A percentile compares a stretch with the other conserved stretches of the same genome.
phyloP scores from a whole-genome alignment of 1,140 invertebrate genomes.

The Conopomorpha cramerella region DNA sequence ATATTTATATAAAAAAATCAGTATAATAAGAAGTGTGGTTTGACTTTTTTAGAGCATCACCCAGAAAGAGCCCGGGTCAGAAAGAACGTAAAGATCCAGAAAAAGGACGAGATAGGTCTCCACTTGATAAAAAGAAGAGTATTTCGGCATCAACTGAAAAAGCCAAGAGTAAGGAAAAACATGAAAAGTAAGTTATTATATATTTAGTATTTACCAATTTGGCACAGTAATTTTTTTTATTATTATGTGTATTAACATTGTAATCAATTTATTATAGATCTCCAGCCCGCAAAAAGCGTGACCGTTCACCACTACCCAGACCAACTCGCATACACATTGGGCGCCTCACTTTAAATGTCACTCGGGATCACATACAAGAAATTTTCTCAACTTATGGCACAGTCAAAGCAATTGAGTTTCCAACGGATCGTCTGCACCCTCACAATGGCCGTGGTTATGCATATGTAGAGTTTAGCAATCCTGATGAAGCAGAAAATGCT shows the following conservation, averaged over 20 bases:
- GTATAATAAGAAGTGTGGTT: background rate
- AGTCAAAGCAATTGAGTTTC: conserved; percentile 89
- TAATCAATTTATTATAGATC: conserved; percentile 31
- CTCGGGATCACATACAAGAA: conserved; percentile 90
- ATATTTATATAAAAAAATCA: conserved; percentile 1
- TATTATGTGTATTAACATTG: too few species aligned
- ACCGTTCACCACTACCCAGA: conserved; percentile 82
- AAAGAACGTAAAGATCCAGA: conserved; percentile 58
- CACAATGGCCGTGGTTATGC: conserved; percentile 88
- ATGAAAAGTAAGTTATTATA: background rate
- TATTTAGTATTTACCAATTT: too few species aligned
- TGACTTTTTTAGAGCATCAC: conserved; percentile 28
- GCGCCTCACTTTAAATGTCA: conserved; percentile 89
- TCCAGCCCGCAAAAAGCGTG: conserved; percentile 60
- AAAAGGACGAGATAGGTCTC: conserved; percentile 55
- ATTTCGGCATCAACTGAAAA: conserved; percentile 57
- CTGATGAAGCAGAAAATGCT: conserved; percentile 96
- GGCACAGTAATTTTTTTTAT: too few species aligned
- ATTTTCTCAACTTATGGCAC: conserved; percentile 93
- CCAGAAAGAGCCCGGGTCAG: conserved; percentile 53
- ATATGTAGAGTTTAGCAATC: conserved; percentile 92
- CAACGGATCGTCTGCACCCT: conserved; percentile 83
- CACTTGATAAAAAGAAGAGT: conserved; percentile 51
- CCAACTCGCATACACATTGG: conserved; percentile 93
- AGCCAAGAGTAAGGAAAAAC: conserved; percentile 21